Evolutionary conservation across 1,140 invertebrate genomes (phyloP), one percentile per base, ranked within the genome.

Genomic region (Brachionus rubens): DNA sequence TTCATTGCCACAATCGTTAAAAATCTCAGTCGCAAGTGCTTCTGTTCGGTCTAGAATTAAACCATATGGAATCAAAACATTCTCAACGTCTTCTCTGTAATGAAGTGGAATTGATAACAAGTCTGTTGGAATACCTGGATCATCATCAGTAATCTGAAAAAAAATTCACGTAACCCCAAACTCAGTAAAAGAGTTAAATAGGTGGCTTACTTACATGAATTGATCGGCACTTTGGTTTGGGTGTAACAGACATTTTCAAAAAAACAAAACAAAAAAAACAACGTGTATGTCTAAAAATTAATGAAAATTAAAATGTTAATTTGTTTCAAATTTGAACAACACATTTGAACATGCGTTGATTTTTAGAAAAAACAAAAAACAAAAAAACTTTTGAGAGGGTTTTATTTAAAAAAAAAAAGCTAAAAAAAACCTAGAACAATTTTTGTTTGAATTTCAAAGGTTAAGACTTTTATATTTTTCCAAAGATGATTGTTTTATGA

Each of bases 41-140:
- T 87, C 88, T 52, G 86, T 88, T 79, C 87, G 87, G 79, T 88
- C 88, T 65, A 84, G 81, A 75, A 89, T 87, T 3, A 89, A 78
- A 19, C 88, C 88, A 79, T 86, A 84, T 14, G 88, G 88, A 46
- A 89, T 86, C 12, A 89, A 79, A 36, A 89, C 84, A 59, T 83
- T 80, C 24, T 88, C 84, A 5, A 89, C 72, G 79, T 87, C 86
- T 10, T 85, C 82, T 50, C 87, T 82, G 80, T 89, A 88, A 80
- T 88, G 88, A 75, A 84, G 83, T 4, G 88, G 88, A 28, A 89
- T 81, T 80, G 85, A 86, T 77, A 89, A 88, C 59, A 85, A 80
- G 24, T 86, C 83, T 21, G 87, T 77, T 3, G 82, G 82, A 80
- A 87, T 87, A 12, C 86, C 86, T 59, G 80, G 76, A 77, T 84